These are phyloP conservation scores for Iselma pallidipennis DNA, from an alignment of 2,888 invertebrate genomes.

Conservation along the genomic window DNA sequence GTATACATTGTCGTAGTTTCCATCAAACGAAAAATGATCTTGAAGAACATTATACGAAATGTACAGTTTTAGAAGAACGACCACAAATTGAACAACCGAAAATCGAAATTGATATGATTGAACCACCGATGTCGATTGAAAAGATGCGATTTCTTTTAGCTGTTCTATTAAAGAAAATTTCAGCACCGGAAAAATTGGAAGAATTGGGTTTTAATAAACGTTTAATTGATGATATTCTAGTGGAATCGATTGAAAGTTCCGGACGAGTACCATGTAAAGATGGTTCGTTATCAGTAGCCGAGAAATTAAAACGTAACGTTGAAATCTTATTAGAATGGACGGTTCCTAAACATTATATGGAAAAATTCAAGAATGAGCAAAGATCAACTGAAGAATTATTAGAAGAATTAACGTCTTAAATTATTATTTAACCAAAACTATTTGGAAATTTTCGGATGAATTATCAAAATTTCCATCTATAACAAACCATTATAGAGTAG, in stretches of 20 bases:
- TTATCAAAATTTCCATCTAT: neutral
- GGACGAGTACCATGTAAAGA: slow-evolving; percentile 69
- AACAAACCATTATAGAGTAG: neutral
- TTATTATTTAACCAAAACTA: no score
- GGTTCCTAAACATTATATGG: slow-evolving; percentile 78
- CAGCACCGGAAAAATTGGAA: slow-evolving; percentile 75
- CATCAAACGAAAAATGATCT: slow-evolving; percentile 77
- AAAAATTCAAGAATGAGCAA: slow-evolving; percentile 72
- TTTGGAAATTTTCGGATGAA: no score
- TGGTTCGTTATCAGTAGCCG: slow-evolving; percentile 61
- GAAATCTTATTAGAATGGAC: slow-evolving; percentile 80
- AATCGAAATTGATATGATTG: slow-evolving; percentile 43
- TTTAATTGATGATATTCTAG: slow-evolving; percentile 79
- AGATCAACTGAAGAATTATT: slow-evolving; percentile 79
- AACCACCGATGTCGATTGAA: slow-evolving; percentile 67
- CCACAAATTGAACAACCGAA: slow-evolving; percentile 40
- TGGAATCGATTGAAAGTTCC: slow-evolving; percentile 76
- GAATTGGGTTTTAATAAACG: slow-evolving; percentile 75
- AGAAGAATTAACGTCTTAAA: slow-evolving; percentile 70
- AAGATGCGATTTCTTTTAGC: slow-evolving; percentile 80
- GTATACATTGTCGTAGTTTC: slow-evolving; percentile 71
- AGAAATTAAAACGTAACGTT: slow-evolving; percentile 73
- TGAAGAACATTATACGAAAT: slow-evolving; percentile 65
- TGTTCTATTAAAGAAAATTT: slow-evolving; percentile 80
- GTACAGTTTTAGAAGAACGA: slow-evolving; percentile 45